phyloP scores from a whole-genome alignment of 1,140 invertebrate genomes.

The Phocides pigmalion region DNA sequence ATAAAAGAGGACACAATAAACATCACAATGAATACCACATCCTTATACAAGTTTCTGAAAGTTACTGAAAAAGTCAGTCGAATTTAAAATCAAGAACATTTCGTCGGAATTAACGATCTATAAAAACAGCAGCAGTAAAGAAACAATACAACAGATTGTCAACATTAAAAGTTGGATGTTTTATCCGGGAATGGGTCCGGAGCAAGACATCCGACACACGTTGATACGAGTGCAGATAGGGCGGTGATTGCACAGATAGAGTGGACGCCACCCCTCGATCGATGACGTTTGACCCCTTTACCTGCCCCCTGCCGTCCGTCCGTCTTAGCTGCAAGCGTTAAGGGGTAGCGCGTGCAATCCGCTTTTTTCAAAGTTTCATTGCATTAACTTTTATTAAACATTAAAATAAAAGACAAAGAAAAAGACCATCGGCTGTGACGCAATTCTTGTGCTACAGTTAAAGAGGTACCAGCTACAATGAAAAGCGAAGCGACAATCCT shows the following conservation, averaged over 20 bases:
- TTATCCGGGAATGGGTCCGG: conserved; percentile 14
- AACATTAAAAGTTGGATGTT: conserved; percentile 46
- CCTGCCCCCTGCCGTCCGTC: conserved; percentile 68
- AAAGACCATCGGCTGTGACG: too few species aligned
- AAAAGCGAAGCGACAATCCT: too few species aligned
- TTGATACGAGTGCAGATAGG: conserved; percentile 42
- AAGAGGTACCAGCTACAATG: too few species aligned
- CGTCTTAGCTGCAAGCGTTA: conserved; percentile 67
- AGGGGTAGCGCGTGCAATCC: conserved; percentile 44
- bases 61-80: too few species aligned
- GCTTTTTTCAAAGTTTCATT: background rate
- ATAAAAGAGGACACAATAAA: too few species aligned
- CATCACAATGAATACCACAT: too few species aligned
- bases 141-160: conserved; percentile 26
- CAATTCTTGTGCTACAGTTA: too few species aligned
- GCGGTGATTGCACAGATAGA: conserved; percentile 35
- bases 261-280: conserved; percentile 52
- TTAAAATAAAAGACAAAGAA: too few species aligned
- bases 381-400: too few species aligned
- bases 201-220: conserved; percentile 32
- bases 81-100: too few species aligned
- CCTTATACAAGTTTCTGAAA: too few species aligned
- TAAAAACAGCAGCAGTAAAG: background rate
- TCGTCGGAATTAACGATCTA: too few species aligned
- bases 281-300: conserved; percentile 79